Evolutionary conservation across 2,113 vertebrate genomes (phyloP).

Genomic region (Myodes glareolus): DNA sequence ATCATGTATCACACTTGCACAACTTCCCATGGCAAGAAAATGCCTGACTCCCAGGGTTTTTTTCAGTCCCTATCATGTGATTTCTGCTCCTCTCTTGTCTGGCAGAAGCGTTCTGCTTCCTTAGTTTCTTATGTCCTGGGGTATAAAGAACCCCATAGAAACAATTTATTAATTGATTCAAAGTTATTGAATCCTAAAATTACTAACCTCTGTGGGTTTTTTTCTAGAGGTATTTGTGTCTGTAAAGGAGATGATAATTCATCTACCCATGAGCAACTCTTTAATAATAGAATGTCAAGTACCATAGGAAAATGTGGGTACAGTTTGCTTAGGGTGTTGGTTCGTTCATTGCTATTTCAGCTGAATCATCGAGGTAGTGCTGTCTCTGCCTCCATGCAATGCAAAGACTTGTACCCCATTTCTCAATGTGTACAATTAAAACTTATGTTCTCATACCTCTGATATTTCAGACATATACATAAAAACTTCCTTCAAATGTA

Average conservation of each 20-base stretch:
- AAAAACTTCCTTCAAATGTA: conserved; percentile 43
- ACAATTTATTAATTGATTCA: background rate
- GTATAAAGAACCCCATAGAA: background rate
- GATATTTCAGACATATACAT: background rate
- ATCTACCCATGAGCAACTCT: background rate
- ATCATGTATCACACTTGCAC: background rate
- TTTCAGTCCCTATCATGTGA: no score
- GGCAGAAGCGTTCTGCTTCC: background rate
- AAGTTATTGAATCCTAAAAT: background rate
- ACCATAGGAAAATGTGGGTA: background rate
- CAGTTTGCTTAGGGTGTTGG: background rate
- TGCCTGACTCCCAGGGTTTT: background rate
- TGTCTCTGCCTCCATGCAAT: background rate
- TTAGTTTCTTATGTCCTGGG: background rate
- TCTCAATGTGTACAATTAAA: conserved; percentile 18
- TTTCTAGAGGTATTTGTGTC: background rate
- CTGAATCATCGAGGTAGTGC: background rate
- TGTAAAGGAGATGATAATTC: background rate
- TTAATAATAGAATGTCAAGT: background rate
- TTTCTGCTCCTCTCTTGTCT: background rate
- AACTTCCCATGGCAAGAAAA: background rate
- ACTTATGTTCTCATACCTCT: background rate
- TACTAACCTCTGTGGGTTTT: background rate
- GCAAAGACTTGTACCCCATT: background rate
- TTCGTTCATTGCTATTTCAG: background rate